Evolutionary conservation across 2,888 invertebrate genomes (phyloP).

Genomic region (Brachypalpus laphriformis): DNA sequence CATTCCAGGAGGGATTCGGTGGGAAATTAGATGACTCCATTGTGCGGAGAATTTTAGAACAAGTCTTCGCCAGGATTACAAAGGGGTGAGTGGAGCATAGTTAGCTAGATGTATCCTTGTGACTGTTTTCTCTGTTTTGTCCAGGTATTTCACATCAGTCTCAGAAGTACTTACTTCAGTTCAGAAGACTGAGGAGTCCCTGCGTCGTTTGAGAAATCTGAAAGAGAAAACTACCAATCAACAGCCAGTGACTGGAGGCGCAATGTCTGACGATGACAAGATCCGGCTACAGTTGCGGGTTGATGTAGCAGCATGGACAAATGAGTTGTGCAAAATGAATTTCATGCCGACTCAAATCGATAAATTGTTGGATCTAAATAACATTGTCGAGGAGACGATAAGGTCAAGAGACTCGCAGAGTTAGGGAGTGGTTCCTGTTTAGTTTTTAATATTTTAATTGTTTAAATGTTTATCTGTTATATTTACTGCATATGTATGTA

Average conservation of each 20-base stretch:
- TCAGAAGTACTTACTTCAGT: constrained; percentile 96
- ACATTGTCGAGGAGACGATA: constrained; percentile 86
- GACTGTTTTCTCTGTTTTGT: constrained; percentile 6
- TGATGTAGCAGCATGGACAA: constrained; percentile 91
- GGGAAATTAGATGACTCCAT: constrained; percentile 78
- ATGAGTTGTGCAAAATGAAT: constrained; percentile 85
- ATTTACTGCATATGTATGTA: neutral
- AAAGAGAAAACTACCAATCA: constrained; percentile 85
- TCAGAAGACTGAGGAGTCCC: constrained; percentile 96
- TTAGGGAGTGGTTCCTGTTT: neutral
- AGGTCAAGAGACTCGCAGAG: constrained; percentile 80
- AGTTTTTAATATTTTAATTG: constrained; percentile 18
- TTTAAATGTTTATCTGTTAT: constrained; percentile 33
- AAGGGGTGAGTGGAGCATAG: constrained; percentile 83
- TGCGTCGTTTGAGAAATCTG: constrained; percentile 93
- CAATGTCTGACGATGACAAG: constrained; percentile 95
- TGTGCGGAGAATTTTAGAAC: constrained; percentile 77
- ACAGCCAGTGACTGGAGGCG: constrained; percentile 76
- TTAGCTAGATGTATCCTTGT: neutral
- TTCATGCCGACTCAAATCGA: constrained; percentile 85
- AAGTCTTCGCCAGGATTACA: constrained; percentile 84
- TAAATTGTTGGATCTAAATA: constrained; percentile 85
- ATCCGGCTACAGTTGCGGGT: constrained; percentile 94
- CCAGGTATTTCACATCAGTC: constrained; percentile 88
- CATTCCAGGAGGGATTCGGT: constrained; percentile 82